A percentile compares a stretch with the other conserved stretches of the same genome.
phyloP scores from a whole-genome alignment of 2,888 invertebrate species.

The Tetropium fuscum region DNA sequence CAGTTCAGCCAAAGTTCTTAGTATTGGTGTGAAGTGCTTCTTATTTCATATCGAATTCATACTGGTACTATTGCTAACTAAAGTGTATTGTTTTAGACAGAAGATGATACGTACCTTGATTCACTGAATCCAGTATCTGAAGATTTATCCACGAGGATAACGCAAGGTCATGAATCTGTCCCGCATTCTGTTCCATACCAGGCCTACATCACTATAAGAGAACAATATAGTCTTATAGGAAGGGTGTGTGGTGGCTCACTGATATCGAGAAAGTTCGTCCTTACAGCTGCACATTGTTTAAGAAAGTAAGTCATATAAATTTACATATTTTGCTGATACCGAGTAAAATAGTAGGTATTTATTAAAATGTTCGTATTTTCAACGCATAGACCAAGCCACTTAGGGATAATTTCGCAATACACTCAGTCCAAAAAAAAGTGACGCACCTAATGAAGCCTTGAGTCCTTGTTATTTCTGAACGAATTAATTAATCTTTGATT shows the following conservation, averaged over 20 bases:
- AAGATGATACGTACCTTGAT: conserved; percentile 4
- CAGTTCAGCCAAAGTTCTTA: too few relatives aligned
- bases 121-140: neutral
- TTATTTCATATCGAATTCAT: too few relatives aligned
- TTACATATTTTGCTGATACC: neutral
- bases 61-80: too few relatives aligned
- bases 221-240: neutral
- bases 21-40: too few relatives aligned
- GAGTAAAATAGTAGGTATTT: neutral
- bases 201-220: conserved; percentile 23
- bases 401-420: too few relatives aligned
- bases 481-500: too few relatives aligned
- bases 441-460: too few relatives aligned
- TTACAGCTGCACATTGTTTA: conserved; percentile 43
- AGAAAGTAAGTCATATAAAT: conserved; percentile 27
- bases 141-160: conserved; percentile 23
- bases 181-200: conserved; percentile 44
- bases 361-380: neutral
- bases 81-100: too few relatives aligned
- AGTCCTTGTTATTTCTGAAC: too few relatives aligned
- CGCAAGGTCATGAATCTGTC: conserved; percentile 38
- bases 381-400: too few relatives aligned
- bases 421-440: too few relatives aligned
- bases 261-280: conserved; percentile 34
- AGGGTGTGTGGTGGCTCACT: conserved; percentile 42